These are phyloP conservation scores for Temnothorax nylanderi DNA, from an alignment of 1,140 invertebrate genomes.

Conservation along the genomic window DNA sequence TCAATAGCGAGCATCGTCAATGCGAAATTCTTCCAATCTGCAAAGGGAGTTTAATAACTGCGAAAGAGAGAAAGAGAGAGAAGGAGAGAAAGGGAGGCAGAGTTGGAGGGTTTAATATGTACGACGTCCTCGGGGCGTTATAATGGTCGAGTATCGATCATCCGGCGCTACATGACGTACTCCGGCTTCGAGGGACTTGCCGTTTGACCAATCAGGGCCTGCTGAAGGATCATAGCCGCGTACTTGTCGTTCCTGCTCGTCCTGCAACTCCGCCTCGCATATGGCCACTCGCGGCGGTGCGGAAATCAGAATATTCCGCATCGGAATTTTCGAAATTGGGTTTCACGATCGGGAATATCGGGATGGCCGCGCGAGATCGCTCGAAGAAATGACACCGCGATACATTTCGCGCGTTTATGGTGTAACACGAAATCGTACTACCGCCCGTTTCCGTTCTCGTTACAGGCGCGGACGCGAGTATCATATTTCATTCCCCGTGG, in stretches of 20 bases:
- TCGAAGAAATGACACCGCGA: neutral
- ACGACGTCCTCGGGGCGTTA: slow-evolving; percentile 71
- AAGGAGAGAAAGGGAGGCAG: neutral
- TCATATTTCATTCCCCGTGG: slow-evolving; percentile 36
- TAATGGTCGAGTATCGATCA: slow-evolving; percentile 71
- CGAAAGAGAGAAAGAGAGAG: neutral
- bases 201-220: slow-evolving; percentile 62
- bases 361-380: neutral
- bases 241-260: slow-evolving; percentile 64
- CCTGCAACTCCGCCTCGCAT: neutral
- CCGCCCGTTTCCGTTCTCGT: neutral
- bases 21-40: slow-evolving; percentile 43
- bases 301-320: neutral
- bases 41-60: slow-evolving; percentile 52
- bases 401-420: neutral
- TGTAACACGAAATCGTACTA: neutral
- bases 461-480: neutral
- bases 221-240: slow-evolving; percentile 46
- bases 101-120: slow-evolving; percentile 68
- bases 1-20: slow-evolving; percentile 23
- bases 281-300: neutral
- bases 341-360: neutral
- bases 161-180: slow-evolving; percentile 57
- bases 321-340: slow-evolving; percentile 29
- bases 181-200: slow-evolving; percentile 60